Conservation (phyloP, 2,113 vertebrate genomes). For the Sceloporus tristichus region DNA sequence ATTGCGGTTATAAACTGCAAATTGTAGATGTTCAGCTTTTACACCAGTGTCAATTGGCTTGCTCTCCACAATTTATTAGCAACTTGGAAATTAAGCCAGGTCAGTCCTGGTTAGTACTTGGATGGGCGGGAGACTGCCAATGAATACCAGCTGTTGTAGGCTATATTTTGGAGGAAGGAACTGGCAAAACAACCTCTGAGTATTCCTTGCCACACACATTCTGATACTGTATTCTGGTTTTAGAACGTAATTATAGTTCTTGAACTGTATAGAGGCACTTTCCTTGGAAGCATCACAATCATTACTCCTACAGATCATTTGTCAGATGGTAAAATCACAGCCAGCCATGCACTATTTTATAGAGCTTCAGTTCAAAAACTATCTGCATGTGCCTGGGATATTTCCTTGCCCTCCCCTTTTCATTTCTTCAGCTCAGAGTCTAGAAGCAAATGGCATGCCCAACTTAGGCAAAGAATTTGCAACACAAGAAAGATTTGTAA, state of each 20-base stretch:
- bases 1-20: background rate
- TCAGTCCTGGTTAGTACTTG: too few species aligned
- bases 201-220: too few species aligned
- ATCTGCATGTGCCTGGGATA: background rate
- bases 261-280: background rate
- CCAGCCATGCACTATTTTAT: background rate
- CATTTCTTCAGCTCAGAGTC: slow-evolving; percentile 30
- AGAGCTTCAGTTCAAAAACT: background rate
- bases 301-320: background rate
- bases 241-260: background rate
- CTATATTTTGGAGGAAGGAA: too few species aligned
- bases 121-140: too few species aligned
- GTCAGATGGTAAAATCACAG: background rate
- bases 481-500: slow-evolving; percentile 45
- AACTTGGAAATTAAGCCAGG: background rate
- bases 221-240: background rate
- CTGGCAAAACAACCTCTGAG: too few species aligned
- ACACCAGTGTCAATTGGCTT: background rate
- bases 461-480: slow-evolving; percentile 49
- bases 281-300: background rate
- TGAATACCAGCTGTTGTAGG: too few species aligned
- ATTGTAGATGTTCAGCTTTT: background rate
- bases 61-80: background rate
- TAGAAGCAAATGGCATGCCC: slow-evolving; percentile 54
- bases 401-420: background rate